Evolutionary conservation across 2,797 vertebrate genomes (phyloP), one percentile per base, ranked within the genome.

Genomic region (Malurus splendens): DNA sequence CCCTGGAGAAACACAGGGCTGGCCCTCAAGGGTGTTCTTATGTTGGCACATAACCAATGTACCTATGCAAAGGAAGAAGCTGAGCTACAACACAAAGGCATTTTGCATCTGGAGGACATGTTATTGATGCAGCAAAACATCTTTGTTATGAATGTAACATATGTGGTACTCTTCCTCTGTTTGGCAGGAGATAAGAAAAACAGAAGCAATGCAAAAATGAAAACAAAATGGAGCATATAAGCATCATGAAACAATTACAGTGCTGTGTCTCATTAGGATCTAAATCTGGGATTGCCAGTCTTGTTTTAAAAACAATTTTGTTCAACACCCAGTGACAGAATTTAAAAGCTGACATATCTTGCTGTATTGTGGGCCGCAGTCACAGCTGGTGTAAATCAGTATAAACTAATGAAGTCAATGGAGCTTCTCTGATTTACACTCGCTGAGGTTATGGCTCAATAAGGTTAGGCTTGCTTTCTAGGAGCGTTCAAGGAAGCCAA

Each of bases 401-500:
- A 54, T 68, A 68, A 90, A 83, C 77, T 92, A 78, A 91, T 87
- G 82, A 92, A 94, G 94, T 87, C 88, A 93, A 14, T 91, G 89
- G 77, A 95, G 89, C 77, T 93, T 91, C 92, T 92, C 77, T 91
- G 88, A 90, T 92, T 94, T 95, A 89, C 82, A 75, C 88, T 87
- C 87, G 80, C 87, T 87, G 82, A 93, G 91, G 83, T 93, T 93
- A 89, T 79, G 81, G 87, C 90, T 92, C 87, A 90, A 59, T 92
- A 95, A 93, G 81, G 82, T 92, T 95, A 73, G 90, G 83, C 87
- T 92, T 77, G 81, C 95, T 96, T 96, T 95, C 93, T 93, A 95
- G 95, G 94, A 95, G 86, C 32, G 55, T 89, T 95, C 92, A 88
- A 94, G 89, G 93, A 96, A 95, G 93, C 93, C 96, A 96, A 92